These are phyloP conservation scores for Labrus mixtus DNA, from an alignment of 2,113 vertebrate genomes.

Conservation along the genomic window DNA sequence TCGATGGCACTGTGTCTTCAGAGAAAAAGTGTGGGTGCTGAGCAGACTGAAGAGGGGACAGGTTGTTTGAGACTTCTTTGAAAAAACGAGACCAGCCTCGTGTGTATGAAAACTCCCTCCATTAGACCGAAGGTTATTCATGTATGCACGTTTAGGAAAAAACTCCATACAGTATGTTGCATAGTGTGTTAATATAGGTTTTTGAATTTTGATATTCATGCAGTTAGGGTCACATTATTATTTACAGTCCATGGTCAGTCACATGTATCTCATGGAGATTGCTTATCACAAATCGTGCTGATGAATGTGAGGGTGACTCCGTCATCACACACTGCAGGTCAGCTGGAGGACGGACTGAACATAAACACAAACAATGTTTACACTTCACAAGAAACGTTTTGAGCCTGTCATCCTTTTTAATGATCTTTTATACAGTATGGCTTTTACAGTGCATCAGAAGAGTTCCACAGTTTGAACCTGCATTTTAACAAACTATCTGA, in stretches of 20 bases:
- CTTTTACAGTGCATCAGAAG: not conserved
- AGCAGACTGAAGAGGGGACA: slow-evolving; percentile 39
- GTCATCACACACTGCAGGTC: slow-evolving; percentile 2
- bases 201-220: slow-evolving; percentile 54
- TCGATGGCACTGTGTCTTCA: slow-evolving; percentile 52
- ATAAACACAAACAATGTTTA: slow-evolving; percentile 15
- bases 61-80: not conserved
- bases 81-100: not conserved
- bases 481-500: too few species aligned
- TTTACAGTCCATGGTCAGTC: slow-evolving; percentile 23
- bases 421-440: slow-evolving; percentile 15
- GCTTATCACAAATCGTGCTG: not conserved
- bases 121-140: not conserved
- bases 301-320: slow-evolving; percentile 22
- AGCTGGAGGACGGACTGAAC: slow-evolving; percentile 22
- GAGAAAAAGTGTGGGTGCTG: slow-evolving; percentile 86
- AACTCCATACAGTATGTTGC: not conserved
- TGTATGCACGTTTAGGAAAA: not conserved
- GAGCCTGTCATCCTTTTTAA: slow-evolving; percentile 31
- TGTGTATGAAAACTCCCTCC: not conserved
- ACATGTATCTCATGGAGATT: not conserved
- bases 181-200: not conserved
- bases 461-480: not conserved
- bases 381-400: slow-evolving; percentile 4
- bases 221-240: slow-evolving; percentile 23